These are phyloP conservation scores for Galaxias olidus DNA, from an alignment of 2,797 vertebrate genomes.

Conservation along the genomic window DNA sequence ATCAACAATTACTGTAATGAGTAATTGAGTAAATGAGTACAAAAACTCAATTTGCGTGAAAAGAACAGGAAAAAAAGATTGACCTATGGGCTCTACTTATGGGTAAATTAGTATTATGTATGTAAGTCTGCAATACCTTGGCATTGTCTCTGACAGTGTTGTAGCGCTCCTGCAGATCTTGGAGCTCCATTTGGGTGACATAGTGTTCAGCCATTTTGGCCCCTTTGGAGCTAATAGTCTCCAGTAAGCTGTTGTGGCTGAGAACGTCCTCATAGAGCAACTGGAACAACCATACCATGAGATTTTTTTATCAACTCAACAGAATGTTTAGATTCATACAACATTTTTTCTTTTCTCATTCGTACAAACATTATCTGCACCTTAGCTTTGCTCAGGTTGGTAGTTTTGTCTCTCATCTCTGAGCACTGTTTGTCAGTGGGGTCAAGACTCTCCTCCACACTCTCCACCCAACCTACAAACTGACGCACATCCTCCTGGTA, in stretches of 20 bases:
- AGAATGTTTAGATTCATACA: not conserved
- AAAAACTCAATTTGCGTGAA: too few species aligned
- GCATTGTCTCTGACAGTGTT: constrained; percentile 80
- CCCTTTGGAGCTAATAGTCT: constrained; percentile 88
- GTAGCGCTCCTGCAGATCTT: constrained; percentile 90
- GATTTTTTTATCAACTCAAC: not conserved
- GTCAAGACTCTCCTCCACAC: constrained; percentile 82
- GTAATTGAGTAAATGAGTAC: too few species aligned
- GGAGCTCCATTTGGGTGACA: constrained; percentile 88
- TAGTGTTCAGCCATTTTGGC: constrained; percentile 87
- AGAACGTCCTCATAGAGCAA: constrained; percentile 91
- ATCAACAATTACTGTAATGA: too few species aligned
- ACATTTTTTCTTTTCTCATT: too few species aligned
- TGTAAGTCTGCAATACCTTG: constrained; percentile 72
- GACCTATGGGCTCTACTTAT: too few species aligned
- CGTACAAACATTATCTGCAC: constrained; percentile 52
- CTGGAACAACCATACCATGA: constrained; percentile 62
- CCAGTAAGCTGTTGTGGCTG: constrained; percentile 83
- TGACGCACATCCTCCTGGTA: constrained; percentile 93
- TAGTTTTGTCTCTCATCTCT: constrained; percentile 90
- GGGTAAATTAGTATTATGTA: too few species aligned
- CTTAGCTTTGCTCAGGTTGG: constrained; percentile 89
- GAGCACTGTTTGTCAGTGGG: constrained; percentile 80
- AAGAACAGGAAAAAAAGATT: too few species aligned
- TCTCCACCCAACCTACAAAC: constrained; percentile 91